Base-by-base conservation (phyloP, 2,113 vertebrate genomes). In the Plotosus lineatus region DNA sequence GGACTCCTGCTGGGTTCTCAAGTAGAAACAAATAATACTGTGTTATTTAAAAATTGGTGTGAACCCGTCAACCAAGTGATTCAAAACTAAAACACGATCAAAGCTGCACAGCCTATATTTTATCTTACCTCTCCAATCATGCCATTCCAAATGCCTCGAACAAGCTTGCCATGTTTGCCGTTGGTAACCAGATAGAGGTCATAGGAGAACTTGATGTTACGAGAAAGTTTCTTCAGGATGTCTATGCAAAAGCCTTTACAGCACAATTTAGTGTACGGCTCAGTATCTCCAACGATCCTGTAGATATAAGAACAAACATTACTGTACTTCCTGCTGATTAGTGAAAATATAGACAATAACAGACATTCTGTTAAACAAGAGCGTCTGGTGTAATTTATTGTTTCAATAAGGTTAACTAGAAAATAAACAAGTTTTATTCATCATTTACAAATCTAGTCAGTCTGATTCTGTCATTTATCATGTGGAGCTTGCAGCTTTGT, bases 191-290 rank as follows among this genome's bases (percentile, higher is more conserved):
- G 93, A 90, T 99, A 99, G 85, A 99, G 95, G 89, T 99, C 96
- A 0, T 98, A 99, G 86, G 98, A 98, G 88, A 99, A 99, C 93
- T 95, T 98, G 1, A 99, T 96, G 0, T 86, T 91, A 83, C 95
- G 96, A 69, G 98, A 96, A 81, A 99, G 85, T 89, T 98, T 99
- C 93, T 98, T 99, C 81, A 99, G 93, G 89, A 98, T 99, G 91
- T 99, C 98, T 0, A 99, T 99, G 91, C 97, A 99, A 92, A 99
- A 99, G 17, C 98, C 98, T 88, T 99, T 98, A 85, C 98, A 99
- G 90, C 98, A 99, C 55, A 99, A 92, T 83, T 99, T 99, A 40
- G 95, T 96, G 90, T 99, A 99, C 4, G 97, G 95, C 82, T 97
- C 95, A 0, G 92, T 92, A 87, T 93, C 91, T 71, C 93, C 93